Conservation (phyloP, 2,797 vertebrate species). For the Ctenosaura bakeri region DNA sequence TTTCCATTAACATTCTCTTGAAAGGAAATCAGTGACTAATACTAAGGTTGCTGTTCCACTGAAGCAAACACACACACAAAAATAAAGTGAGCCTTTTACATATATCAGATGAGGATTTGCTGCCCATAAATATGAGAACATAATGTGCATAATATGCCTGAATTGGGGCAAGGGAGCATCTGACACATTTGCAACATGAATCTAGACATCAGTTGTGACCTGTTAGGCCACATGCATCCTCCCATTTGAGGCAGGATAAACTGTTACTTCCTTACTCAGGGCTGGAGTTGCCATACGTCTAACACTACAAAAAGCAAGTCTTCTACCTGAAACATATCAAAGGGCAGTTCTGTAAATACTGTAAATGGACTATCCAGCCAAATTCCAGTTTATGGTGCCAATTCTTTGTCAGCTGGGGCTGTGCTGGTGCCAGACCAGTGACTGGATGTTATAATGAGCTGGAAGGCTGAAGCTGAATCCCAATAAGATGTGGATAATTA, state of each 20-base stretch:
- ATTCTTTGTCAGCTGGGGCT: too few species aligned
- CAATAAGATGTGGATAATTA: too few species aligned
- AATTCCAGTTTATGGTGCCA: not conserved
- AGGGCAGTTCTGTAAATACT: too few species aligned
- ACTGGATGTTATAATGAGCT: too few species aligned
- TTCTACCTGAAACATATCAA: too few species aligned
- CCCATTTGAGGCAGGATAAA: not conserved
- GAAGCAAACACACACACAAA: constrained; percentile 39
- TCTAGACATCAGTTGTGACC: not conserved
- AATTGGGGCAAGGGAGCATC: not conserved
- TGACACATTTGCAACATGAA: not conserved
- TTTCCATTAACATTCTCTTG: constrained; percentile 59
- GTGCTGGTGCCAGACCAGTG: too few species aligned
- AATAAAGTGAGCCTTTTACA: constrained; percentile 46
- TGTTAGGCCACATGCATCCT: too few species aligned
- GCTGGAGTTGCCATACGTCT: too few species aligned
- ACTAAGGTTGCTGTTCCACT: constrained; percentile 44
- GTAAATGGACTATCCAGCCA: not conserved
- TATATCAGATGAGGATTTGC: not conserved
- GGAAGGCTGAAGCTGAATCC: too few species aligned
- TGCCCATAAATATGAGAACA: not conserved
- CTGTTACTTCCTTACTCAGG: not conserved
- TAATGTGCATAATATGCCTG: not conserved
- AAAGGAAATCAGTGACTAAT: constrained; percentile 59
- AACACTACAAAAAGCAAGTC: too few species aligned